Conservation (phyloP, 2,797 vertebrate genomes). For the Denticeps clupeoides region DNA sequence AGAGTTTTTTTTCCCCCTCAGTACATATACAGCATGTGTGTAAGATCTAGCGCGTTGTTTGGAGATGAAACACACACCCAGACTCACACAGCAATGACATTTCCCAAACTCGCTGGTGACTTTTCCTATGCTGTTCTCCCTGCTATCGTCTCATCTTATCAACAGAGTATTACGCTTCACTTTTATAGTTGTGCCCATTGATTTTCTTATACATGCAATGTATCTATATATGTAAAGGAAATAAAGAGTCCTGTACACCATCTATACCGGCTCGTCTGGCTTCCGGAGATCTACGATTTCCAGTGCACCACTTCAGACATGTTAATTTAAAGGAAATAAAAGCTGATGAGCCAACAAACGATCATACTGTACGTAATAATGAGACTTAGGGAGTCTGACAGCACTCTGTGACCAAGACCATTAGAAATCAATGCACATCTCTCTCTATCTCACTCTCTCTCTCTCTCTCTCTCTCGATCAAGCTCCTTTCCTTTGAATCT, state of each 20-base stretch:
- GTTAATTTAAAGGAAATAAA: no score
- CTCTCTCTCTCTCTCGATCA: constrained; percentile 1
- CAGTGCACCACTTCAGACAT: no score
- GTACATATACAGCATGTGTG: constrained; percentile 19
- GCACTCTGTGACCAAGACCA: constrained; percentile 18
- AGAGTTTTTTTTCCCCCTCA: constrained; percentile 35
- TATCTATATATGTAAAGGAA: background rate
- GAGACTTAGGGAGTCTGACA: constrained; percentile 6
- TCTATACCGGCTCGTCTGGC: no score
- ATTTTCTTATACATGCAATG: background rate
- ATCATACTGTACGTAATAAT: background rate
- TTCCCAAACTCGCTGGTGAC: constrained; percentile 1
- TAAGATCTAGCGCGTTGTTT: constrained; percentile 46
- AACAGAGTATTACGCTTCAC: background rate
- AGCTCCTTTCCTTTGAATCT: constrained; percentile 41
- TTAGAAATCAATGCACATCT: constrained; percentile 32
- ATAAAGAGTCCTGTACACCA: background rate
- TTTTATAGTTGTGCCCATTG: constrained; percentile 4
- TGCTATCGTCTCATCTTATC: constrained; percentile 1
- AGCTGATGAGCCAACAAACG: background rate
- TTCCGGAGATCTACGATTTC: no score
- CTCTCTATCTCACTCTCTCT: constrained; percentile 21
- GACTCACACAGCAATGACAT: background rate
- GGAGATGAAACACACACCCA: constrained; percentile 36
- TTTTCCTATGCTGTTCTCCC: constrained; percentile 16